phyloP scores from a whole-genome alignment of 2,113 vertebrate species.

The Synodontis membranacea region DNA sequence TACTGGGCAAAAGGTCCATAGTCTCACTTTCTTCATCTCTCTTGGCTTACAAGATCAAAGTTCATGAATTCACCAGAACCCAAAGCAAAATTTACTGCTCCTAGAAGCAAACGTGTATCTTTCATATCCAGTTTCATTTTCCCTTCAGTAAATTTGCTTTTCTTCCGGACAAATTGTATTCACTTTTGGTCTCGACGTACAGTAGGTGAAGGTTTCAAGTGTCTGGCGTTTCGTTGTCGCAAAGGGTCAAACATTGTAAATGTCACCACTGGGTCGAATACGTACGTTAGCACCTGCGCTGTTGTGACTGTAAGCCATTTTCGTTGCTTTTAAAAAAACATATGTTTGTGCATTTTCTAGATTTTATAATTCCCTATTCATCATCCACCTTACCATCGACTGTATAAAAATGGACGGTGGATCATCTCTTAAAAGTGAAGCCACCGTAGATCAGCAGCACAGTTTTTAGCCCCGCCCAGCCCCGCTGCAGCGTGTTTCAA shows the following conservation, averaged over 20 bases:
- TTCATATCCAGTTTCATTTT: background rate
- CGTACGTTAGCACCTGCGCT: no score
- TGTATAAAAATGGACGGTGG: no score
- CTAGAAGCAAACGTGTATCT: background rate
- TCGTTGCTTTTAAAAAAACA: no score
- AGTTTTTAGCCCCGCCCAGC: no score
- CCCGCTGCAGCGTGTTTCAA: no score
- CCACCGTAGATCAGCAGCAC: no score
- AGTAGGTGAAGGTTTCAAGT: no score
- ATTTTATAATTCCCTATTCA: background rate
- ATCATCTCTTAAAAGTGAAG: no score
- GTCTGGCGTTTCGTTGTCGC: background rate
- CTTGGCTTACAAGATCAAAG: background rate
- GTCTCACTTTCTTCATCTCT: background rate
- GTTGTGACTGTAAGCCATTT: background rate
- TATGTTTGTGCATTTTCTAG: background rate
- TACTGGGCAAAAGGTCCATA: background rate
- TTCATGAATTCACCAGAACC: background rate
- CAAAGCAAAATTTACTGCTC: background rate
- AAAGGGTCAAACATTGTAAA: background rate
- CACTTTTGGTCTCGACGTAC: background rate
- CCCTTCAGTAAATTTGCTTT: background rate
- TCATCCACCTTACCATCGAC: background rate
- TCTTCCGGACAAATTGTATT: background rate
- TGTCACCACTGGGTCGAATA: background rate